Percentiles rank a stretch among this genome's conserved stretches.
Conservation (phyloP, 2,888 invertebrate species). For the Pandemis heparana region DNA sequence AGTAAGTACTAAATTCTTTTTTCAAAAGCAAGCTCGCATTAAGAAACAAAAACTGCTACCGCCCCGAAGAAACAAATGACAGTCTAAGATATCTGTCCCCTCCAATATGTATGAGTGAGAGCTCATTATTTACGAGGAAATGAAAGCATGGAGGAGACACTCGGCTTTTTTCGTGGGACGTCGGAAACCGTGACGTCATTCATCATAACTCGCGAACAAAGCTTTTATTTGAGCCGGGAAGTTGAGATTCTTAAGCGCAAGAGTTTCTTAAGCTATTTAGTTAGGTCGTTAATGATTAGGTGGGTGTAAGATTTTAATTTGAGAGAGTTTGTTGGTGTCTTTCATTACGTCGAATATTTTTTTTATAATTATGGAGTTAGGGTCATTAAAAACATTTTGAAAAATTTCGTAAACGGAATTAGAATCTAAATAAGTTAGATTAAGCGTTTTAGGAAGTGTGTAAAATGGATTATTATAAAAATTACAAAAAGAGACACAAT, state of each 20-base stretch:
- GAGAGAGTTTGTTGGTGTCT: background rate
- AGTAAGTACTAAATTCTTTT: too few species aligned
- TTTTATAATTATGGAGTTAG: too few species aligned
- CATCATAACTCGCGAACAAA: constrained; percentile 31
- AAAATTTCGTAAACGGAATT: too few species aligned
- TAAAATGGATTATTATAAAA: too few species aligned
- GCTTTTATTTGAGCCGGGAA: constrained; percentile 15
- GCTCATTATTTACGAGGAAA: constrained; percentile 56
- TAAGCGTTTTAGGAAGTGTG: too few species aligned
- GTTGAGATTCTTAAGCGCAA: constrained; percentile 12
- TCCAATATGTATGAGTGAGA: background rate
- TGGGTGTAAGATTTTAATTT: background rate
- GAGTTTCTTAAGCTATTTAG: constrained; percentile 6
- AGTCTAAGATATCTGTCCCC: background rate
- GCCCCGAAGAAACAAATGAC: background rate
- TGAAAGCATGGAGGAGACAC: constrained; percentile 51
- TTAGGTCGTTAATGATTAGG: constrained; percentile 2
- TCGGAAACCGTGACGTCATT: constrained; percentile 30
- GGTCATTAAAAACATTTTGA: too few species aligned
- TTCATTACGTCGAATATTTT: too few species aligned
- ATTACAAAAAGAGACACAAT: too few species aligned
- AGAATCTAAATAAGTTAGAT: too few species aligned
- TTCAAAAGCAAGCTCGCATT: background rate
- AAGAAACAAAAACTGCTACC: background rate
- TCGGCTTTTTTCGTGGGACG: constrained; percentile 50